Evolutionary conservation across 2,888 invertebrate genomes (phyloP), one percentile per base, ranked within the genome.

Genomic region (Epistrophella euchroma): DNA sequence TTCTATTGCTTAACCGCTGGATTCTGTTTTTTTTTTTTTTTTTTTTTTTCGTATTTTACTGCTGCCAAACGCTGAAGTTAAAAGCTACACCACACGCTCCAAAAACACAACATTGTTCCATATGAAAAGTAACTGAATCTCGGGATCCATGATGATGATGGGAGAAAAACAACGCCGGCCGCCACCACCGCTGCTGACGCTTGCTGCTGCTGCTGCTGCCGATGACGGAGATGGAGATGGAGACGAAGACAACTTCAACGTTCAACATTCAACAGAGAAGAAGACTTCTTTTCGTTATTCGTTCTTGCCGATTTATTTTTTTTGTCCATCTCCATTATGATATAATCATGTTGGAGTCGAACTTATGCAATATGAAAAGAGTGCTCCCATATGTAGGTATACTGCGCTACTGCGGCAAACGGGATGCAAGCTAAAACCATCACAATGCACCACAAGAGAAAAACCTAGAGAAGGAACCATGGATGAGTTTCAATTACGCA

Each of bases 401-500:
- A 19, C 10, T 25, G 17, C 15, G 28, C 13, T 37, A 50, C 9
- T 22, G 50, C 47, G 9, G 37, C 32, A n/a, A 52, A 43, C 50
- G 28, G 52, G 37, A n/a, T 52, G 37, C 37, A 40, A 28, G 40
- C 52, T 35, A 15, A 25, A 43, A 35, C 52, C 68, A 62, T 56
- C 72, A 70, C 7, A 17, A n/a, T 25, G 43, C 62, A 56, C 52
- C 62, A 11, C 32, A 17, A 5, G 4, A 58, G 13, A 56, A 56
- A 28, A 50, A 19, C 0, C 32, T 58, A 56, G 45, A 56, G 56
- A 45, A n/a, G 50, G 80, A 80, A 75, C 72, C 72, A 80, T 45
- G 83, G 25, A 45, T 75, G 84, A 80, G 84, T 79, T 84, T 84
- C 84, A 84, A 84, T 84, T 84, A 84, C 84, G 79, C 84, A 75